phyloP scores from a whole-genome alignment of 1,140 invertebrate species.

The Conopomorpha cramerella region DNA sequence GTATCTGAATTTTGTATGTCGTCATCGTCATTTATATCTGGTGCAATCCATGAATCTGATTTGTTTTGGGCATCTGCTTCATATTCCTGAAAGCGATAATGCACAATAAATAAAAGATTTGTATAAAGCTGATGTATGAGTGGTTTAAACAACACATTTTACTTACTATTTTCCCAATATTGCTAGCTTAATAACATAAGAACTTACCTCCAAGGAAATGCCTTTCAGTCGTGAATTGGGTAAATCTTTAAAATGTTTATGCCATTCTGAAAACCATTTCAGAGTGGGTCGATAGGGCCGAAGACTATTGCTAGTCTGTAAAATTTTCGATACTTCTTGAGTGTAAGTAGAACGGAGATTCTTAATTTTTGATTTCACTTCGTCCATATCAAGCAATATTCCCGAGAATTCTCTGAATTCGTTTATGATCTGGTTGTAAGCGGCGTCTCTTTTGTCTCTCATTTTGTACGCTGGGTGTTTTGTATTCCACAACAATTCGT shows the following conservation, averaged over 20 bases:
- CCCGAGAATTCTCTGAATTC: slow-evolving; percentile 37
- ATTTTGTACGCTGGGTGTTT: slow-evolving; percentile 40
- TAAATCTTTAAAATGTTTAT: slow-evolving; percentile 41
- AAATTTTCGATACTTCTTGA: slow-evolving; percentile 55
- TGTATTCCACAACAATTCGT: slow-evolving; percentile 56
- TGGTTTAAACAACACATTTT: no score
- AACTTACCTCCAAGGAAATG: slow-evolving; percentile 11
- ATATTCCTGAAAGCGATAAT: neutral
- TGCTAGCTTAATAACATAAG: neutral
- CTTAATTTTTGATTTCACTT: slow-evolving; percentile 57
- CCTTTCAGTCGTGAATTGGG: slow-evolving; percentile 19
- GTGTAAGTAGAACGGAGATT: slow-evolving; percentile 50
- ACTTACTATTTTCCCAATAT: neutral
- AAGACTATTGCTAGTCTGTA: slow-evolving; percentile 42
- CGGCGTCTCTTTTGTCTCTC: slow-evolving; percentile 34
- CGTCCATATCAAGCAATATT: slow-evolving; percentile 25
- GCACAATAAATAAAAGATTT: neutral
- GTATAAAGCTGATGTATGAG: no score
- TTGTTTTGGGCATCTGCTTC: neutral
- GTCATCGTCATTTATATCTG: neutral
- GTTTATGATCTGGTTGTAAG: slow-evolving; percentile 30
- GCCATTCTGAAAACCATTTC: slow-evolving; percentile 52
- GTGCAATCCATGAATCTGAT: neutral
- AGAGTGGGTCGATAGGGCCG: slow-evolving; percentile 45
- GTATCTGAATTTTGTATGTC: neutral